Conservation (phyloP, 2,797 vertebrate species). For the Selene dorsalis region DNA sequence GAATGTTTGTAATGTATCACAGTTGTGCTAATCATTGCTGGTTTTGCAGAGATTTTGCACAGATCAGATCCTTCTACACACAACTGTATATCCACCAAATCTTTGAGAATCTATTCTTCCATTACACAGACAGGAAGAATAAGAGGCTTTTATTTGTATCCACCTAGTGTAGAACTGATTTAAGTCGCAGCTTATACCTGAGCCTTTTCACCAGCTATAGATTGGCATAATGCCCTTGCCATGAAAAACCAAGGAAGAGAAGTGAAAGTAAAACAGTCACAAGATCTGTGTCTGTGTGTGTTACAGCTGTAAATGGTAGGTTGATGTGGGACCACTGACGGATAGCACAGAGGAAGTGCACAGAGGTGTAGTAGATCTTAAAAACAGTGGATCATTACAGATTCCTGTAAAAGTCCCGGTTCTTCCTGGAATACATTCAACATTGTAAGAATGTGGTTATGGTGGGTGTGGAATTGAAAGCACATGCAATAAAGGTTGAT, state of each 20-base stretch:
- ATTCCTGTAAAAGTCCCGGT: conserved; percentile 13
- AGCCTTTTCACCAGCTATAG: conserved; percentile 25
- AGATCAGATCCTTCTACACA: conserved; percentile 23
- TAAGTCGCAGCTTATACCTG: neutral
- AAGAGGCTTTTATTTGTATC: neutral
- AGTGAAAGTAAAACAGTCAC: conserved; percentile 56
- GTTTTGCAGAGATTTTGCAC: neutral
- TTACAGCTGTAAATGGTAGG: conserved; percentile 32
- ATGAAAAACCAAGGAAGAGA: conserved; percentile 32
- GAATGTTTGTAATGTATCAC: neutral
- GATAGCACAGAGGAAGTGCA: conserved; percentile 28
- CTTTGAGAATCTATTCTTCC: neutral
- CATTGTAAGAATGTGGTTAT: conserved; percentile 8
- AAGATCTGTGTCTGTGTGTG: conserved; percentile 16
- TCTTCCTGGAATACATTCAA: conserved; percentile 22
- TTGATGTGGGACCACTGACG: neutral
- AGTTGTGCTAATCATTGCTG: conserved; percentile 10
- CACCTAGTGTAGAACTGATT: conserved; percentile 9
- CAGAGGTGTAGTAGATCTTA: conserved; percentile 20
- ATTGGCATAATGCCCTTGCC: neutral
- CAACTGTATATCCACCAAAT: conserved; percentile 8
- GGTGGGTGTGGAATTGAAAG: neutral
- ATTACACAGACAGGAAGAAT: conserved; percentile 4
- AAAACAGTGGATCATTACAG: neutral
- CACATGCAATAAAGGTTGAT: neutral